Evolutionary conservation across 2,888 invertebrate genomes (phyloP).

Genomic region (Resseliella maxima): DNA sequence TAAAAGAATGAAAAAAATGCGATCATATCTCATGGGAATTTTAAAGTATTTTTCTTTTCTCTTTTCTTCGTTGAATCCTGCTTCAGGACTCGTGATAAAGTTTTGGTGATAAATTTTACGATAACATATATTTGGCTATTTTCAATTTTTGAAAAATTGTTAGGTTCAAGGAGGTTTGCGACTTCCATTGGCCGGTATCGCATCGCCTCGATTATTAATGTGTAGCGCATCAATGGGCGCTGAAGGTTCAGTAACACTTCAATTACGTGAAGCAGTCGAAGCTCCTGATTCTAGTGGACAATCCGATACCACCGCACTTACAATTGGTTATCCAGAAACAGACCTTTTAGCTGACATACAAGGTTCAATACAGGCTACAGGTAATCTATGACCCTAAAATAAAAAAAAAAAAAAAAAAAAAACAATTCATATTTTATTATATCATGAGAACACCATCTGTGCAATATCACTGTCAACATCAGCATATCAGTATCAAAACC

Average conservation of each 20-base stretch:
- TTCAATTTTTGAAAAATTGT: background rate
- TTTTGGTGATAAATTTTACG: background rate
- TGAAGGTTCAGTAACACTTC: slow-evolving; percentile 67
- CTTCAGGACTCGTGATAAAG: too few species aligned
- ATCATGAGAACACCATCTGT: too few species aligned
- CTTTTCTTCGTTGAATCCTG: too few species aligned
- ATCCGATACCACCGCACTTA: slow-evolving; percentile 73
- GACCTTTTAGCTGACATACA: slow-evolving; percentile 80
- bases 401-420: too few species aligned
- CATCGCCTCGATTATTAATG: slow-evolving; percentile 63
- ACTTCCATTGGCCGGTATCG: slow-evolving; percentile 66
- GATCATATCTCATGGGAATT: background rate
- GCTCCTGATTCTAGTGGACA: slow-evolving; percentile 62
- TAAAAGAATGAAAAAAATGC: background rate
- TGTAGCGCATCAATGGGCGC: slow-evolving; percentile 68
- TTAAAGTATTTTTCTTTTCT: too few species aligned
- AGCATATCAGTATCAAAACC: too few species aligned
- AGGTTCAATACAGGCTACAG: slow-evolving; percentile 73
- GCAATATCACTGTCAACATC: background rate
- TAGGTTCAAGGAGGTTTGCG: slow-evolving; percentile 67
- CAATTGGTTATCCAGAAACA: slow-evolving; percentile 80
- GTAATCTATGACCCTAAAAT: slow-evolving; percentile 63
- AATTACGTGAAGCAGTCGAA: slow-evolving; percentile 66
- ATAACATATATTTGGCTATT: background rate
- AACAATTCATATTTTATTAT: background rate